Percentiles rank a stretch among this genome's conserved stretches.
Evolutionary conservation across 30 jellyfish, hydroid and myxozoan species (phyloP).

Genomic region (Cassiopea xamachana): DNA sequence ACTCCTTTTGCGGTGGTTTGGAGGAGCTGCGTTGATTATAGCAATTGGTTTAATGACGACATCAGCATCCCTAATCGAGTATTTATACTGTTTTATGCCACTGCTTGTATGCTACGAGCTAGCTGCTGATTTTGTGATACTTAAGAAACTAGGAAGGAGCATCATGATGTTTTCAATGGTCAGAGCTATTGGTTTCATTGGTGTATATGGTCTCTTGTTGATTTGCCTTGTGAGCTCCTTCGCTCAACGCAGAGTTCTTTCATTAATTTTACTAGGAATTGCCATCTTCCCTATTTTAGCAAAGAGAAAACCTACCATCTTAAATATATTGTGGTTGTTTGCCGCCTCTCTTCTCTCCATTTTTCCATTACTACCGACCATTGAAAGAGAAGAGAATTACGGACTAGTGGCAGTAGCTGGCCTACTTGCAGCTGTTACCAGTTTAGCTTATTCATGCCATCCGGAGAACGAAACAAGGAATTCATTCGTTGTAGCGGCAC

Average conservation of each 20-base stretch:
- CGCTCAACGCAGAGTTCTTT: conserved; percentile 64
- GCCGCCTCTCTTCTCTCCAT: conserved; percentile 36
- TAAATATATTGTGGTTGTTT: conserved; percentile 38
- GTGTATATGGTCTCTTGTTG: not conserved
- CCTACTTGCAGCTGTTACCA: conserved; percentile 52
- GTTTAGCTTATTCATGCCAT: conserved; percentile 50
- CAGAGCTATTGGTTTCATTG: not conserved
- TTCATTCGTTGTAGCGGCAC: conserved; percentile 27
- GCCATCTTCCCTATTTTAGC: conserved; percentile 53
- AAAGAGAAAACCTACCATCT: not conserved
- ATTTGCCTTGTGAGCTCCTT: conserved; percentile 60
- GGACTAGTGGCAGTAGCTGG: conserved; percentile 78
- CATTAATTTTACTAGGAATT: conserved; percentile 36
- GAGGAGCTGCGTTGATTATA: not conserved
- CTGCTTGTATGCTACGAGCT: conserved; percentile 34
- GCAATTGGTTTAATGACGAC: conserved; percentile 13
- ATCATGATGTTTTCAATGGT: not conserved
- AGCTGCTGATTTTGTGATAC: not conserved
- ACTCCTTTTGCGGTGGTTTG: not conserved
- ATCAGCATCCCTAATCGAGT: conserved; percentile 52
- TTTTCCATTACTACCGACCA: conserved; percentile 84
- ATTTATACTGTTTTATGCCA: conserved; percentile 73
- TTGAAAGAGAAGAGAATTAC: conserved; percentile 80
- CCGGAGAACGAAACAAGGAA: conserved; percentile 24
- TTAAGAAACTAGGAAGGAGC: not conserved